Evolutionary conservation across 2,113 vertebrate species (phyloP).

Genomic region (Albula glossodonta): DNA sequence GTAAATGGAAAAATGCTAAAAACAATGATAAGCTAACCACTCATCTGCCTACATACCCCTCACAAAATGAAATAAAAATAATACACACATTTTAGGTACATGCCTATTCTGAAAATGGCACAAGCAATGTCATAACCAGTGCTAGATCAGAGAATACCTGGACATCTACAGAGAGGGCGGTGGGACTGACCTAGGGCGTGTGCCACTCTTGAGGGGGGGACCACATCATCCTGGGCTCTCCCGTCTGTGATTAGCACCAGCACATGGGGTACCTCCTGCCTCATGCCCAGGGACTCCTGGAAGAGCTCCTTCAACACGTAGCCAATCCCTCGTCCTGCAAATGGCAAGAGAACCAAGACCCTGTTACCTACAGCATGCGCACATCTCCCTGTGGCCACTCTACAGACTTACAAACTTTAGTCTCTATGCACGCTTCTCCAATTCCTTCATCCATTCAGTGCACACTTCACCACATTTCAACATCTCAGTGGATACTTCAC

Average conservation of each 20-base stretch:
- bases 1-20: no score
- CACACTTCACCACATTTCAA: no score
- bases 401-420: background rate
- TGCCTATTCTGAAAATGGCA: no score
- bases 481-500: no score
- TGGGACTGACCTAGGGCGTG: conserved; percentile 72
- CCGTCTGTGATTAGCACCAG: conserved; percentile 85
- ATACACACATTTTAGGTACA: no score
- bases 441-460: no score
- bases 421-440: background rate
- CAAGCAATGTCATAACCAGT: background rate
- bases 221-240: conserved; percentile 81
- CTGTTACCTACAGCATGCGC: background rate
- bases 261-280: conserved; percentile 69
- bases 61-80: no score
- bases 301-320: conserved; percentile 81
- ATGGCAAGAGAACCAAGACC: background rate
- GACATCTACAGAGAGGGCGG: no score
- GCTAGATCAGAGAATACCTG: background rate
- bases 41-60: no score
- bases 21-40: no score
- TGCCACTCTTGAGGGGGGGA: conserved; percentile 75
- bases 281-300: conserved; percentile 80
- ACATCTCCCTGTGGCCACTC: background rate
- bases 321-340: conserved; percentile 76